A percentile compares a stretch with the other conserved stretches of the same genome.
Evolutionary conservation across 2,888 invertebrate genomes (phyloP).

Genomic region (Pandemis cinnamomeana): DNA sequence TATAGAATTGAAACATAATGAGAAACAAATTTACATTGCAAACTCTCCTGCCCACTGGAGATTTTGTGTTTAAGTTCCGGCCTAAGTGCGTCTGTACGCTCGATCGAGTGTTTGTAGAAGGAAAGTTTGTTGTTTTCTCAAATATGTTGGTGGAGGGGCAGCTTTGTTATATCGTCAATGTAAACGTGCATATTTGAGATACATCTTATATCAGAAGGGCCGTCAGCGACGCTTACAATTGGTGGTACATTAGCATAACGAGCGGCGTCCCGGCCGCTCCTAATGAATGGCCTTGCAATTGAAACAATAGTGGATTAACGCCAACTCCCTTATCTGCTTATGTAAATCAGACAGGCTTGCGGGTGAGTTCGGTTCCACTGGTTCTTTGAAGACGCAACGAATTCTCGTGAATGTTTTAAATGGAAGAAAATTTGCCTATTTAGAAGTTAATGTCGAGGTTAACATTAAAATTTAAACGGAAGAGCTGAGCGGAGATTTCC

Average conservation of each 20-base stretch:
- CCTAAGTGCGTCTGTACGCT: background rate
- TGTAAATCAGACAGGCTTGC: slow-evolving; percentile 46
- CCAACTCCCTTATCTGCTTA: slow-evolving; percentile 51
- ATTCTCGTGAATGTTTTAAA: slow-evolving; percentile 37
- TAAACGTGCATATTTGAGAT: slow-evolving; percentile 23
- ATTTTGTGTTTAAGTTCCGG: slow-evolving; percentile 23
- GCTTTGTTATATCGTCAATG: slow-evolving; percentile 7
- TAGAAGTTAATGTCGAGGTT: slow-evolving; percentile 38
- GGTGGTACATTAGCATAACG: slow-evolving; percentile 74
- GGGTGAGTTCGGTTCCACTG: slow-evolving; percentile 40
- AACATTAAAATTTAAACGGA: slow-evolving; percentile 34
- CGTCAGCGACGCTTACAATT: slow-evolving; percentile 49
- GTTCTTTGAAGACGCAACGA: slow-evolving; percentile 38
- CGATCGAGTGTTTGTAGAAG: slow-evolving; percentile 2
- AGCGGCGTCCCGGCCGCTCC: slow-evolving; percentile 58
- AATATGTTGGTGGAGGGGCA: background rate
- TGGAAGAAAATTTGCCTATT: slow-evolving; percentile 33
- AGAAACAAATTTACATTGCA: slow-evolving; percentile 32
- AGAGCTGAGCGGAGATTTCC: slow-evolving; percentile 9
- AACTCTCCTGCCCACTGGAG: slow-evolving; percentile 17
- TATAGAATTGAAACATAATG: slow-evolving; percentile 26
- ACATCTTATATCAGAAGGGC: slow-evolving; percentile 38
- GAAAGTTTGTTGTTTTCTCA: background rate
- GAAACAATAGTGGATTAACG: slow-evolving; percentile 64
- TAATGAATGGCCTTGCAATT: slow-evolving; percentile 79